Evolutionary conservation across 92 coral and sea anemone genomes (phyloP).

Genomic region (Bergia puertoricense): DNA sequence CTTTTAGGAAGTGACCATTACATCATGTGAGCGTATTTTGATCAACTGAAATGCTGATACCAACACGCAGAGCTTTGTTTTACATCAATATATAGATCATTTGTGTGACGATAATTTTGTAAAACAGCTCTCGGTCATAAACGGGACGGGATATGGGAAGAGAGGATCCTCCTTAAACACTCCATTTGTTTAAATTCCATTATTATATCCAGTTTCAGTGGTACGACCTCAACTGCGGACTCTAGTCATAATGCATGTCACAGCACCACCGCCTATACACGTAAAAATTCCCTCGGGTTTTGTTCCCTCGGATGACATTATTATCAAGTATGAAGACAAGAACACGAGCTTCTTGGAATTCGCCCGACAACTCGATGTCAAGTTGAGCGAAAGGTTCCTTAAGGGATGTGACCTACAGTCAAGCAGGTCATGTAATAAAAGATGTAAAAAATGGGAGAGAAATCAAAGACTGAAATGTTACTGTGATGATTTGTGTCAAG

Average conservation of each 20-base stretch:
- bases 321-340: constrained; percentile 4
- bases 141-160: too few relatives aligned
- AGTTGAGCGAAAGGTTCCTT: neutral
- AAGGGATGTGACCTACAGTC: neutral
- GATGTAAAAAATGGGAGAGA: constrained; percentile 25
- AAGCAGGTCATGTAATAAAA: neutral
- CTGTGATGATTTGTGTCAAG: constrained; percentile 28
- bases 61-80: too few relatives aligned
- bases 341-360: constrained; percentile 6
- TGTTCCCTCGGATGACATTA: neutral
- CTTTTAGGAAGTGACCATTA: too few relatives aligned
- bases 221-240: neutral
- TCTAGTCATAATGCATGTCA: neutral
- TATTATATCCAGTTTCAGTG: neutral
- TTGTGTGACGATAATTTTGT: too few relatives aligned
- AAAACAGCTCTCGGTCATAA: too few relatives aligned
- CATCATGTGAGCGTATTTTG: too few relatives aligned
- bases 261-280: neutral
- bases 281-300: neutral
- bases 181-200: too few relatives aligned
- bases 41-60: too few relatives aligned
- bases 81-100: too few relatives aligned
- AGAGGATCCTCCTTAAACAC: too few relatives aligned
- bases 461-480: constrained; percentile 1
- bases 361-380: neutral